These are phyloP conservation scores for Drosophila rubida DNA, from an alignment of 2,888 invertebrate species.

Conservation along the genomic window DNA sequence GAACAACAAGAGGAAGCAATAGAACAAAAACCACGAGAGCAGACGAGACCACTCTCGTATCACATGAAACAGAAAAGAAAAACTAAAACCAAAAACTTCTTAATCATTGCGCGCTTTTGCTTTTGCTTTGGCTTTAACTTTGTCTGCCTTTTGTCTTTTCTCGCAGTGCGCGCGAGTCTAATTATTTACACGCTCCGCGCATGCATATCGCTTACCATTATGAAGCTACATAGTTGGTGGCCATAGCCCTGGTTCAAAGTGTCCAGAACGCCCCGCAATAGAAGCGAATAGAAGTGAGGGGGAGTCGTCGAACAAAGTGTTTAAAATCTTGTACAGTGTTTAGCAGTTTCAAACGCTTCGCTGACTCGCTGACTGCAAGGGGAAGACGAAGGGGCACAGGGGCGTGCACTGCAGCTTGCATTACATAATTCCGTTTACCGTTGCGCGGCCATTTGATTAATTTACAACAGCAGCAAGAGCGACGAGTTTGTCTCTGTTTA, in stretches of 20 bases:
- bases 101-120: conserved; percentile 56
- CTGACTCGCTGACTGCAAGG: conserved; percentile 42
- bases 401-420: conserved; percentile 38
- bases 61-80: conserved; percentile 16
- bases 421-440: conserved; percentile 76
- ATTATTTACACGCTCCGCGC: conserved; percentile 75
- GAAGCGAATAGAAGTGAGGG: neutral
- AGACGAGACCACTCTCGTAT: conserved; percentile 10
- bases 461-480: conserved; percentile 46
- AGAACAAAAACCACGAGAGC: conserved; percentile 6
- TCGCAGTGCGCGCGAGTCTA: conserved; percentile 49
- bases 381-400: conserved; percentile 5
- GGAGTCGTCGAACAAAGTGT: conserved; percentile 53
- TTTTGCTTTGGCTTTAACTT: conserved; percentile 25
- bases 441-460: conserved; percentile 71
- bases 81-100: conserved; percentile 33
- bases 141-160: conserved; percentile 24
- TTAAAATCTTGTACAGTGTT: conserved; percentile 71
- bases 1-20: conserved; percentile 3
- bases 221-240: conserved; percentile 17
- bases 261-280: conserved; percentile 34
- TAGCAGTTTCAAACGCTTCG: conserved; percentile 73
- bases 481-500: conserved; percentile 45
- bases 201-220: conserved; percentile 75
- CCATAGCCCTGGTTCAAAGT: conserved; percentile 55